Conservation (phyloP, 1,140 invertebrate genomes). For the Drosophila nebulosa region DNA sequence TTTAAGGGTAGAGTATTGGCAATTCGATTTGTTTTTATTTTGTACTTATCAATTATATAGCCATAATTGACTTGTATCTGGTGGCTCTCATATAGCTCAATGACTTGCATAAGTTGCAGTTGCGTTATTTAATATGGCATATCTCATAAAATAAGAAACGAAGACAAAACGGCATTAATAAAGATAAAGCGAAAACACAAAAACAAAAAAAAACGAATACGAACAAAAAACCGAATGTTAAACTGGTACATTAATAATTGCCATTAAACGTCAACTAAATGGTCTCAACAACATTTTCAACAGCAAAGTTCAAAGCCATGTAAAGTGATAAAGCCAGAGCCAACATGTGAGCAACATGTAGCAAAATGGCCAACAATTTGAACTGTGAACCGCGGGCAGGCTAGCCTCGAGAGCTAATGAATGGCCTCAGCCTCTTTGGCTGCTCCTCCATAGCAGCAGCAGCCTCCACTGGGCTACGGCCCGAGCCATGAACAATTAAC, state of each 20-base stretch:
- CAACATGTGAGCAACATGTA: background rate
- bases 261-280: constrained; percentile 54
- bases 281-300: constrained; percentile 15
- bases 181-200: constrained; percentile 1
- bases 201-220: constrained; percentile 11
- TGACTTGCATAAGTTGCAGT: constrained; percentile 43
- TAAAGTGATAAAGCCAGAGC: constrained; percentile 39
- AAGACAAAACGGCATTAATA: background rate
- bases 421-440: constrained; percentile 3
- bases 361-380: background rate
- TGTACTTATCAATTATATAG: too few relatives aligned
- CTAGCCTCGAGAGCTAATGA: constrained; percentile 6
- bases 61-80: background rate
- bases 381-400: constrained; percentile 34
- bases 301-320: constrained; percentile 66
- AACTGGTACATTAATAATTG: constrained; percentile 72
- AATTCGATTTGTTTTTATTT: too few relatives aligned
- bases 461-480: too few relatives aligned
- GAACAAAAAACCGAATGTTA: constrained; percentile 19
- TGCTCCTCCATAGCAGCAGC: background rate
- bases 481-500: constrained; percentile 1
- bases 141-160: constrained; percentile 37
- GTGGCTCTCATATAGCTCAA: constrained; percentile 6
- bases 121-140: constrained; percentile 51
- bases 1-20: too few relatives aligned